Base-by-base conservation (phyloP, 2,888 invertebrate genomes). In the Noctua pronuba region DNA sequence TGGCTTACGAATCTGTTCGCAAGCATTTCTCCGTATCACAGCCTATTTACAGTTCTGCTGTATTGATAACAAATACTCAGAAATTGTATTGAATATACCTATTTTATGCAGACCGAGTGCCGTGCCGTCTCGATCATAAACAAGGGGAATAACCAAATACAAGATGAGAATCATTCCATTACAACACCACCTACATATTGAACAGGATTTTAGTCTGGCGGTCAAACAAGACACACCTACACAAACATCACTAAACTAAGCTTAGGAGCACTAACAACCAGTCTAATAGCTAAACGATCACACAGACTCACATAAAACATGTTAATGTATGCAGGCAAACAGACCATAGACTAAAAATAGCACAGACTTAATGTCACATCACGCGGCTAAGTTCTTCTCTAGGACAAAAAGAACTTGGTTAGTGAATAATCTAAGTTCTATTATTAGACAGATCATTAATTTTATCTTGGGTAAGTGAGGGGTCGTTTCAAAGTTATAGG, bases 351-450 rank as follows among this genome's bases (percentile, higher is more conserved):
- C 65, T 75, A 75, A 62, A 73, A 75, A 82, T 84, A 84, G 66
- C 60, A 60, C 35, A 66, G 35, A 73, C 67, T 73, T 52, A 38
- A 69, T 16, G 8, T 73, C 69, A 49, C 44, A 64, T 79, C 75
- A 79, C 82, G 75, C 60, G 58, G 24, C 28, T 55, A 28, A n/a
- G 31, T 70, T 62, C 66, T 49, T 16, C 11, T 67, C 46, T 6
- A 68, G 13, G 28, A 73, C 62, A 68, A 71, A 80, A 82, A 28
- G 79, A 78, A 67, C 2, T 60, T 72, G 60, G 28, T 79, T 67
- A 21, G 41, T 64, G 62, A 68, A 80, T 85, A 79, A 82, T 85
- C 66, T 8, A 46, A n/a, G 49, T 73, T 73, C 82, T 85, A 85
- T 73, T 79, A 60, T 71, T 84, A 85, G 75, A 6, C n/a, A 49